A percentile compares a stretch with the other conserved stretches of the same genome.
Conservation (phyloP, 2,113 vertebrate species). For the Charina bottae region DNA sequence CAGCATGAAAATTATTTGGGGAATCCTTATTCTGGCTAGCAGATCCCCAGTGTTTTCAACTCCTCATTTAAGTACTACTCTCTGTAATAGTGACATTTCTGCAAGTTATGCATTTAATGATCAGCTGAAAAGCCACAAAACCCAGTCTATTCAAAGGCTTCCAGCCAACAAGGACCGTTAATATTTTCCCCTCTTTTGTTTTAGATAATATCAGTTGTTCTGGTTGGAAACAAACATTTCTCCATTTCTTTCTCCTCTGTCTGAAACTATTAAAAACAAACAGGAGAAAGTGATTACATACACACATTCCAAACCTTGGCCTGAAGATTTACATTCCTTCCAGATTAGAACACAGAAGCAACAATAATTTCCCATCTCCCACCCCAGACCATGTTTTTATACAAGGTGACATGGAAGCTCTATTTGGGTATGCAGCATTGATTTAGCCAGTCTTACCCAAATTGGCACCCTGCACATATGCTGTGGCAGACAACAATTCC, state of each 20-base stretch:
- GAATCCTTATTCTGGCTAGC: not conserved
- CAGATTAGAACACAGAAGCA: slow-evolving; percentile 42
- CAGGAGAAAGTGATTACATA: not conserved
- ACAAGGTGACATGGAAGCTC: not conserved
- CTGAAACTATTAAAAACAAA: slow-evolving; percentile 42
- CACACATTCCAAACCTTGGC: slow-evolving; percentile 16
- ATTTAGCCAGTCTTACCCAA: not conserved
- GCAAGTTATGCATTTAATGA: slow-evolving; percentile 5
- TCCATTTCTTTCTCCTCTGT: not conserved
- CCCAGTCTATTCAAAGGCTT: slow-evolving; percentile 16
- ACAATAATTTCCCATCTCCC: slow-evolving; percentile 27
- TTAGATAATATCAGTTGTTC: slow-evolving; percentile 28
- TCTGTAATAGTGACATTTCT: not conserved
- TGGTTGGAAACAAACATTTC: not conserved
- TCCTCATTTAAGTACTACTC: slow-evolving; percentile 2
- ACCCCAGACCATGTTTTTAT: slow-evolving; percentile 31
- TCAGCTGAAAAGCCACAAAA: slow-evolving; percentile 20
- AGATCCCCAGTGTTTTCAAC: not conserved
- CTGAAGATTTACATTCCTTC: slow-evolving; percentile 50
- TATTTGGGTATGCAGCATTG: not conserved
- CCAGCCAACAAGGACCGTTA: slow-evolving; percentile 6
- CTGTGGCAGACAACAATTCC: not conserved
- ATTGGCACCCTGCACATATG: not conserved
- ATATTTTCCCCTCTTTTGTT: not conserved
- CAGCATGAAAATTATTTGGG: not conserved